These are phyloP conservation scores for Poecilia velifera DNA, from an alignment of 2,797 vertebrate species.

Conservation along the genomic window DNA sequence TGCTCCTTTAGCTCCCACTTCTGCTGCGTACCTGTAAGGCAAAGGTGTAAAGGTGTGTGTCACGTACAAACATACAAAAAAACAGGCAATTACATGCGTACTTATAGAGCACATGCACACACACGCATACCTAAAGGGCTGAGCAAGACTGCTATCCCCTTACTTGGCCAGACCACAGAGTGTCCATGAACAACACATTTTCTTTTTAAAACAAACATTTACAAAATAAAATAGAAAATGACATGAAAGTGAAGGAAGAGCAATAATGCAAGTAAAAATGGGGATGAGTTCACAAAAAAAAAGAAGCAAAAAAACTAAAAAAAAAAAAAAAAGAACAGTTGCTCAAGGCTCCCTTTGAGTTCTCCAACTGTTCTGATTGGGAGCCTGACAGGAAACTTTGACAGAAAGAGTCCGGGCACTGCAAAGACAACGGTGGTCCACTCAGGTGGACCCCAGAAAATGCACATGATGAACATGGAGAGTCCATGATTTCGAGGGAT, in stretches of 20 bases:
- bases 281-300: constrained; percentile 47
- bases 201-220: constrained; percentile 40
- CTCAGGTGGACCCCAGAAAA: constrained; percentile 60
- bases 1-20: constrained; percentile 77
- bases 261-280: constrained; percentile 40
- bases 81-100: constrained; percentile 69
- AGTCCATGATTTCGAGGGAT: constrained; percentile 37
- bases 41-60: constrained; percentile 67
- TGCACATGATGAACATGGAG: constrained; percentile 69
- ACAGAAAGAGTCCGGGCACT: constrained; percentile 29
- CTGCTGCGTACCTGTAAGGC: constrained; percentile 81
- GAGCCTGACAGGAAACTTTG: constrained; percentile 34
- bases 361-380: constrained; percentile 53
- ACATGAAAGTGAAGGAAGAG: constrained; percentile 47
- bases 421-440: constrained; percentile 55
- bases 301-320: constrained; percentile 26
- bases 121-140: constrained; percentile 71
- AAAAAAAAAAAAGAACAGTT: constrained; percentile 35
- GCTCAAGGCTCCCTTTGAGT: constrained; percentile 38
- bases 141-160: constrained; percentile 56
- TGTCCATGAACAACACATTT: constrained; percentile 53
- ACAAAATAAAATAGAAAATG: constrained; percentile 31
- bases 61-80: constrained; percentile 66
- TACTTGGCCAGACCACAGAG: constrained; percentile 73
- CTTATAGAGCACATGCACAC: constrained; percentile 62